Conservation (phyloP, 2,888 invertebrate genomes). For the Eristalinus sepulchralis region DNA sequence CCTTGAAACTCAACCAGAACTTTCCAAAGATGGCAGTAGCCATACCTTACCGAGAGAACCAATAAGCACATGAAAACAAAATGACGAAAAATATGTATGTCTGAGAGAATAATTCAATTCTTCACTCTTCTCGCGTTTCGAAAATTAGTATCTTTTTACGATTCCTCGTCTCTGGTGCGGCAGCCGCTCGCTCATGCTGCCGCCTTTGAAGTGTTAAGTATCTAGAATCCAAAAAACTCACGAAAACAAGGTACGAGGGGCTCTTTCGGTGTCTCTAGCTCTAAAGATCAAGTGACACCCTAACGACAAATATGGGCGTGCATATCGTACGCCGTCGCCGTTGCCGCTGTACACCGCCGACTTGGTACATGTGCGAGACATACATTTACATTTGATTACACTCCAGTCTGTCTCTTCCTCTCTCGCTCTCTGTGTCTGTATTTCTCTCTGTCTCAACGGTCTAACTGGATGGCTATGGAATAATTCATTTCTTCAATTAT, state of each 20-base stretch:
- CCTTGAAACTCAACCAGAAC: constrained; percentile 47
- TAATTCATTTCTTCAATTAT: constrained; percentile 65
- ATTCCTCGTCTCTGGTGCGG: not conserved
- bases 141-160: constrained; percentile 43
- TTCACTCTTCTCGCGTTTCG: constrained; percentile 1
- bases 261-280: not conserved
- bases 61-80: constrained; percentile 12
- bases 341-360: constrained; percentile 10
- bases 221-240: constrained; percentile 48
- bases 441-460: too few relatives aligned
- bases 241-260: constrained; percentile 10
- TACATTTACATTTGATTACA: constrained; percentile 53
- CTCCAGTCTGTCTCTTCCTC: not conserved
- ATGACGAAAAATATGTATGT: not conserved
- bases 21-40: constrained; percentile 48
- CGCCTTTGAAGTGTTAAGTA: constrained; percentile 68
- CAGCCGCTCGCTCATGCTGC: not conserved
- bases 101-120: constrained; percentile 34
- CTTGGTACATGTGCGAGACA: constrained; percentile 6
- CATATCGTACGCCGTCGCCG: constrained; percentile 26
- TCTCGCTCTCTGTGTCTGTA: too few relatives aligned
- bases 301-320: constrained; percentile 68
- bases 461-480: constrained; percentile 11
- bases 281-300: constrained; percentile 69
- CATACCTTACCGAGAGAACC: constrained; percentile 19